Percentiles rank a stretch among this genome's conserved stretches.
Evolutionary conservation across 2,113 vertebrate species (phyloP).

Genomic region (Grantiella picta): DNA sequence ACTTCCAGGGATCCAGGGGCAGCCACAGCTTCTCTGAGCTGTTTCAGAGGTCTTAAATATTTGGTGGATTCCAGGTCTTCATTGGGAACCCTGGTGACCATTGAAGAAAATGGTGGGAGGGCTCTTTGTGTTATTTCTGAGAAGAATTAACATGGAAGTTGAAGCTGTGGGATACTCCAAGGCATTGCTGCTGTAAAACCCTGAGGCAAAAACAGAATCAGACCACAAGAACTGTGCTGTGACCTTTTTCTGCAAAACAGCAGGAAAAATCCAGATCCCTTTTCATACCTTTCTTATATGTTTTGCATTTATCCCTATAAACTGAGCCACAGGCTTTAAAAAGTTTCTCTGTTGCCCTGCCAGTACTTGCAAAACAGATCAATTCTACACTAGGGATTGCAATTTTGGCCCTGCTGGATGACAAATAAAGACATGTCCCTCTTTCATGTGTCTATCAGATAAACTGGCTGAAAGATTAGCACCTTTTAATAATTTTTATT

Average conservation of each 20-base stretch:
- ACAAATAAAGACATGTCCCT: neutral
- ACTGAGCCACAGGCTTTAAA: neutral
- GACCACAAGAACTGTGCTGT: neutral
- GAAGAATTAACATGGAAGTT: neutral
- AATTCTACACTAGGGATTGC: neutral
- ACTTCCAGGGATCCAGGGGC: neutral
- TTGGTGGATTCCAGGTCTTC: neutral
- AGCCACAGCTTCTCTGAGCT: neutral
- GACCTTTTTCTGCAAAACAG: neutral
- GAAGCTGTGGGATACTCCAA: neutral
- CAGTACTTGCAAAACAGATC: conserved; percentile 2
- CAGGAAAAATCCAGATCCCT: neutral
- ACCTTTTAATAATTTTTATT: neutral
- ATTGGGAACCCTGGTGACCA: neutral
- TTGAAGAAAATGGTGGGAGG: neutral
- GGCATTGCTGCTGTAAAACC: neutral
- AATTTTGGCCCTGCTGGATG: neutral
- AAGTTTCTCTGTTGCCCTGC: neutral
- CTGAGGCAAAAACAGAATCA: neutral
- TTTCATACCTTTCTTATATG: neutral
- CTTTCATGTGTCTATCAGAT: neutral
- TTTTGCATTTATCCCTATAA: conserved; percentile 7
- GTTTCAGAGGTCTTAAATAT: neutral
- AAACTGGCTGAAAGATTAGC: neutral
- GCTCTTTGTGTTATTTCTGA: neutral